phyloP scores from a whole-genome alignment of 1,140 invertebrate genomes.

The Macrosteles quadrilineatus region DNA sequence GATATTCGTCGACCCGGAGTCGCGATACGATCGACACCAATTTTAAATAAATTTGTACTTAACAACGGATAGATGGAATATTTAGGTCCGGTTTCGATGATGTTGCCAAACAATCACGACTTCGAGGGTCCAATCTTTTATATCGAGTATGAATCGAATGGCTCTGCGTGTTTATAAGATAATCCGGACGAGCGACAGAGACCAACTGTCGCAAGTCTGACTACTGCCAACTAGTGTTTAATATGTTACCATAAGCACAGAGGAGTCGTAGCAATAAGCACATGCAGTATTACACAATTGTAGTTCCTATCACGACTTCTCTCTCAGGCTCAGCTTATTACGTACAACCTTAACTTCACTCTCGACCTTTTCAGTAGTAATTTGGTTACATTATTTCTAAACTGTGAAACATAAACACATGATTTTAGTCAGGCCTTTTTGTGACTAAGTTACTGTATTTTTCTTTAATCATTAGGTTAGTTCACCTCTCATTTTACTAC shows the following conservation, averaged over 20 bases:
- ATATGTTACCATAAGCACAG: slow-evolving; percentile 14
- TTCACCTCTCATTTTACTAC: too few relatives aligned
- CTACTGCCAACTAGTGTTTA: slow-evolving; percentile 17
- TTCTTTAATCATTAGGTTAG: too few relatives aligned
- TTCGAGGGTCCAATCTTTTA: slow-evolving; percentile 19
- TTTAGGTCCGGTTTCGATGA: neutral
- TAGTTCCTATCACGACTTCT: slow-evolving; percentile 11
- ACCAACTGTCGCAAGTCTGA: neutral
- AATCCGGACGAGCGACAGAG: neutral
- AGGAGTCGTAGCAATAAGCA: slow-evolving; percentile 15
- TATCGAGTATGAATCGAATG: slow-evolving; percentile 9
- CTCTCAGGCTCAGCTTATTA: neutral
- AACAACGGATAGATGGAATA: slow-evolving; percentile 8
- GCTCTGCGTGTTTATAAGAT: slow-evolving; percentile 1
- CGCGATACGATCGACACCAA: slow-evolving; percentile 3
- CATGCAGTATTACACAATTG: slow-evolving; percentile 10
- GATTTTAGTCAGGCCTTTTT: too few relatives aligned
- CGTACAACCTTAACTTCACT: too few relatives aligned
- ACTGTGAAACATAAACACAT: too few relatives aligned
- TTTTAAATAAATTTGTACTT: slow-evolving; percentile 25
- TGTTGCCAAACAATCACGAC: slow-evolving; percentile 23
- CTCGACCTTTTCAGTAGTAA: too few relatives aligned
- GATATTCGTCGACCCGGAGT: neutral
- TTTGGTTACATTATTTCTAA: too few relatives aligned
- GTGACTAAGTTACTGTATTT: too few relatives aligned